Evolutionary conservation across 2,888 invertebrate genomes (phyloP), one percentile per base, ranked within the genome.

Genomic region (Crematogaster levior): DNA sequence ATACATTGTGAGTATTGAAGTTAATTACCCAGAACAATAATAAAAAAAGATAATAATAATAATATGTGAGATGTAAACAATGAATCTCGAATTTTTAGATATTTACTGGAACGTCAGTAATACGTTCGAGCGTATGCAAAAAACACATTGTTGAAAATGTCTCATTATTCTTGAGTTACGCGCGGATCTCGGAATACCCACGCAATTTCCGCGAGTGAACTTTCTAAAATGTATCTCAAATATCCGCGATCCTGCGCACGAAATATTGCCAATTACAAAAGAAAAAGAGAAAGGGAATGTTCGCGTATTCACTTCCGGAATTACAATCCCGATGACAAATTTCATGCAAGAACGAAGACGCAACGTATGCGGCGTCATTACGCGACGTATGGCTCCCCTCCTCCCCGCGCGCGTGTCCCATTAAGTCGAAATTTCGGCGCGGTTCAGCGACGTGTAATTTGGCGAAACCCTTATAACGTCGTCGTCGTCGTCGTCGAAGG

Each of bases 401-500:
- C 51, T n/a, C 48, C 37, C 15, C 58, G n/a, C 21, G n/a, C 21
- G 73, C 73, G 73, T 43, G 70, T 48, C 81, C 56, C 43, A 27
- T 58, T 37, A 75, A 61, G 51, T 46, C 48, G 80, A 60, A 85
- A 81, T 88, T 88, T 88, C 77, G 83, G 70, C 75, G 61, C 56
- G 73, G 58, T 75, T 43, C 77, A 68, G 70, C 51, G 72, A 80
- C 53, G 70, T 58, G 81, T 85, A 88, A 88, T 88, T 88, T 84
- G 70, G 80, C 85, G 58, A 74, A 74, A 81, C 84, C 80, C 84
- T 82, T 77, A 68, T 68, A 70, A 66, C 72, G 24, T 53, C 72
- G 82, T 74, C 63, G 81, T 82, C 72, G 24, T 53, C 72, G 82
- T 74, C 63, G 81, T 82, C 84, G 83, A 84, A 88, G 85, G 89